Base-by-base conservation (phyloP, 2,888 invertebrate species). In the Aspidapion aeneum region DNA sequence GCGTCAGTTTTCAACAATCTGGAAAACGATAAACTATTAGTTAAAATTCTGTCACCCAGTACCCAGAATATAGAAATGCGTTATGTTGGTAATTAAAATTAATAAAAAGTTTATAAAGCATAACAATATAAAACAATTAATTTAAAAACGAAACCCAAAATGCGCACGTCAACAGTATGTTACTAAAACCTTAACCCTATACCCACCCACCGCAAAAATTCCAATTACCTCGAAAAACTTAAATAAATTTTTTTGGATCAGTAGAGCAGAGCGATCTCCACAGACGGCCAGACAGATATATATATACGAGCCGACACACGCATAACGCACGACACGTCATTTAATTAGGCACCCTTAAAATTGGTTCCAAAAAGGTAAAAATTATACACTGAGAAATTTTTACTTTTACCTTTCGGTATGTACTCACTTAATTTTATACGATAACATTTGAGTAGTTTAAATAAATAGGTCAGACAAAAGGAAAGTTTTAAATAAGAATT, bases 71-170 rank as follows among this genome's bases (percentile, higher is more conserved):
- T n/a, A n/a, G n/a, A n/a, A n/a, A n/a, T n/a, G n/a, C n/a, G n/a
- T n/a, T n/a, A n/a, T n/a, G n/a, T n/a, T n/a, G n/a, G n/a, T n/a
- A n/a, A n/a, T n/a, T n/a, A n/a, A n/a, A n/a, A n/a, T n/a, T n/a
- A n/a, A n/a, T n/a, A n/a, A n/a, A n/a, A n/a, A n/a, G n/a, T n/a
- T n/a, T n/a, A n/a, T n/a, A n/a, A n/a, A n/a, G n/a, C n/a, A n/a
- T n/a, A n/a, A n/a, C n/a, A n/a, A n/a, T n/a, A 35, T 7, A 35
- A 35, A 68, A 69, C 67, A 67, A 70, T 66, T 66, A 69, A 68
- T 69, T 62, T 66, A 66, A 62, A 56, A 64, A 59, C 60, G 16
- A 16, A 12, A 49, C 16, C 49, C 49, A 16, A n/a, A n/a, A n/a
- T n/a, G n/a, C n/a, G n/a, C n/a, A 12, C 35, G 35, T 35, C 12